A percentile compares a stretch with the other conserved stretches of the same genome.
phyloP scores from a whole-genome alignment of 2,888 invertebrate species.

The Sphecodes monilicornis region DNA sequence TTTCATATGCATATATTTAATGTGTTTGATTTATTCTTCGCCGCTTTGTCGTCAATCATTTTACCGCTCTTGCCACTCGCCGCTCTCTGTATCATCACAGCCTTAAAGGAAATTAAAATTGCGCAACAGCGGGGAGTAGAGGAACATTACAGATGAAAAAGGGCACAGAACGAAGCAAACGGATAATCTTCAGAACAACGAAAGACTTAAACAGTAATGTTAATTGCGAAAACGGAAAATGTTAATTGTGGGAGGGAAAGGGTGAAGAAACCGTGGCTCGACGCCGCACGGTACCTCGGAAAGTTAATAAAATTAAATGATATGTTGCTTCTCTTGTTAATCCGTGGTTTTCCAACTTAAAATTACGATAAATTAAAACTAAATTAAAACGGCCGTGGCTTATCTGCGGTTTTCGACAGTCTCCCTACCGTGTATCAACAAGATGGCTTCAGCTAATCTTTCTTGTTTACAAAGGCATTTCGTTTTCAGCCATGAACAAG shows the following conservation, averaged over 20 bases:
- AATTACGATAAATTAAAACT: conserved; percentile 75
- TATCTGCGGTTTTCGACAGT: conserved; percentile 28
- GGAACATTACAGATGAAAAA: conserved; percentile 23
- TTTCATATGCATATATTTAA: too few relatives aligned
- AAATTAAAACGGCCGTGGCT: conserved; percentile 67
- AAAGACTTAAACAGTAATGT: conserved; percentile 56
- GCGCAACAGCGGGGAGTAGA: conserved; percentile 25
- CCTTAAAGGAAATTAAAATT: conserved; percentile 26
- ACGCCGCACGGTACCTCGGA: conserved; percentile 57
- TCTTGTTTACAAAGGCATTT: background rate
- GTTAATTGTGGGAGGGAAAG: conserved; percentile 42
- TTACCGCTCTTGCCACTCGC: too few relatives aligned
- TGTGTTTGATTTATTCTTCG: too few relatives aligned
- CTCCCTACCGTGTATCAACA: conserved; percentile 10
- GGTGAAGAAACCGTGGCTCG: conserved; percentile 23
- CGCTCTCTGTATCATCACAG: too few relatives aligned
- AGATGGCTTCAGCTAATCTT: background rate
- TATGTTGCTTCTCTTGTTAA: conserved; percentile 84
- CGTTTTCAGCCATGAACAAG: background rate
- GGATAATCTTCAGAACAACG: conserved; percentile 27
- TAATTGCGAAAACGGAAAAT: conserved; percentile 64
- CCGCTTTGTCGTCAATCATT: too few relatives aligned
- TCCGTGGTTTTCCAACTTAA: conserved; percentile 76
- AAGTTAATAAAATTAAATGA: conserved; percentile 83
- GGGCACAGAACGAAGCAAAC: conserved; percentile 37